Conservation (phyloP, 2,888 invertebrate species). For the Blastobasis adustella region DNA sequence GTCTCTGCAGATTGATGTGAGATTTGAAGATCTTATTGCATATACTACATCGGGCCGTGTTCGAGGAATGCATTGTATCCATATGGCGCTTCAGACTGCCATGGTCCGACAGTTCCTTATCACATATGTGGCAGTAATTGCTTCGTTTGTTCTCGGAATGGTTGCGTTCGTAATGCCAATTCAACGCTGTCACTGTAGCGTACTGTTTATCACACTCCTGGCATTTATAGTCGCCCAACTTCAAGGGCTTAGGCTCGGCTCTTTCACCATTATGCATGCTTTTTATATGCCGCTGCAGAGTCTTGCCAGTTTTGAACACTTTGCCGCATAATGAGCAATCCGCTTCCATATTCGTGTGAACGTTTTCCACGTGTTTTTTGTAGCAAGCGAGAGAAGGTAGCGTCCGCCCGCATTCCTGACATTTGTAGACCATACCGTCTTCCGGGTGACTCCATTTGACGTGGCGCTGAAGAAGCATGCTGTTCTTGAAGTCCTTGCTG, state of each 20-base stretch:
- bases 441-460: constrained; percentile 30
- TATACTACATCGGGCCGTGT: constrained; percentile 23
- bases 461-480: constrained; percentile 30
- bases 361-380: constrained; percentile 23
- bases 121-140: constrained; percentile 16
- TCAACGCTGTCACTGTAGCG: constrained; percentile 19
- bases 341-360: constrained; percentile 16
- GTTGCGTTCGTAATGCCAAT: constrained; percentile 25
- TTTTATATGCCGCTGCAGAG: constrained; percentile 12
- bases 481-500: constrained; percentile 26
- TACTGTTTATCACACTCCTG: constrained; percentile 19
- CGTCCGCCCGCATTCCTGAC: constrained; percentile 24
- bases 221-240: constrained; percentile 19
- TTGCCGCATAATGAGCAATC: constrained; percentile 16
- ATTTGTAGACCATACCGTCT: constrained; percentile 30
- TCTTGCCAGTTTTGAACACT: constrained; percentile 14
- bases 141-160: constrained; percentile 14
- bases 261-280: constrained; percentile 8
- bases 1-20: constrained; percentile 24
- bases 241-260: constrained; percentile 8
- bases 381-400: constrained; percentile 22
- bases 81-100: constrained; percentile 26
- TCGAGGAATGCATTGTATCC: constrained; percentile 24
- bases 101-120: constrained; percentile 22
- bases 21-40: constrained; percentile 33